Percentiles rank a stretch among this genome's conserved stretches.
These are phyloP conservation scores for Gobio gobio DNA, from an alignment of 2,113 vertebrate genomes.

Conservation along the genomic window DNA sequence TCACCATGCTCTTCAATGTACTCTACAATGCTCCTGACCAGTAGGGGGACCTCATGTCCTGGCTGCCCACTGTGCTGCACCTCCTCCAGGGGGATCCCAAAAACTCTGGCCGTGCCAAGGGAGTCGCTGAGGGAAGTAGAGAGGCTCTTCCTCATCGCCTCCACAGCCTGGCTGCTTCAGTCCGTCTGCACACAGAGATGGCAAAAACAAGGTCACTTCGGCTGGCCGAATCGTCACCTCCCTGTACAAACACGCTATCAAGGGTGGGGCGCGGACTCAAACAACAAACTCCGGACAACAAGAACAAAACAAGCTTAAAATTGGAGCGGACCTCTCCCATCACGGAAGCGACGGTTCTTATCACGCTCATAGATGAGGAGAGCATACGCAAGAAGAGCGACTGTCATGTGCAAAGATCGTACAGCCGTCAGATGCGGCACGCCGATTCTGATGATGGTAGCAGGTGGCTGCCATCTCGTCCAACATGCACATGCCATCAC, in stretches of 20 bases:
- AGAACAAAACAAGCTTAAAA: conserved; percentile 30
- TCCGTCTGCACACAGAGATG: conserved; percentile 73
- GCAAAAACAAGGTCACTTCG: not conserved
- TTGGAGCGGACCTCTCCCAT: conserved; percentile 21
- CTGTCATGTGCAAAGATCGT: conserved; percentile 5
- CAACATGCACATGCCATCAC: not conserved
- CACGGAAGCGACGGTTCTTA: not conserved
- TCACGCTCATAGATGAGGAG: not conserved
- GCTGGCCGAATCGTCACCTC: not conserved
- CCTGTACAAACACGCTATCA: conserved; percentile 3
- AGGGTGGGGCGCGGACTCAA: conserved; percentile 19
- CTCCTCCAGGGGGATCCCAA: conserved; percentile 96
- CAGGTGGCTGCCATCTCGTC: conserved; percentile 20
- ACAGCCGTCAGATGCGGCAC: conserved; percentile 17
- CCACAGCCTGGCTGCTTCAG: conserved; percentile 92
- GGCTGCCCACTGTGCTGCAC: conserved; percentile 90
- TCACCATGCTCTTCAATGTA: conserved; percentile 98
- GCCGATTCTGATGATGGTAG: conserved; percentile 15
- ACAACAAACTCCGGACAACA: conserved; percentile 16
- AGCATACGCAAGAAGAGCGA: conserved; percentile 29
- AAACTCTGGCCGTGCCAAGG: conserved; percentile 91
- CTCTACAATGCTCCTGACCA: conserved; percentile 95
- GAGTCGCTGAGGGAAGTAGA: conserved; percentile 95
- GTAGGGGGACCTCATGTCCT: conserved; percentile 91
- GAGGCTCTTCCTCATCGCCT: conserved; percentile 99